A percentile compares a stretch with the other conserved stretches of the same genome.
Evolutionary conservation across 2,797 vertebrate genomes (phyloP).

Genomic region (Sitta carolinensis): DNA sequence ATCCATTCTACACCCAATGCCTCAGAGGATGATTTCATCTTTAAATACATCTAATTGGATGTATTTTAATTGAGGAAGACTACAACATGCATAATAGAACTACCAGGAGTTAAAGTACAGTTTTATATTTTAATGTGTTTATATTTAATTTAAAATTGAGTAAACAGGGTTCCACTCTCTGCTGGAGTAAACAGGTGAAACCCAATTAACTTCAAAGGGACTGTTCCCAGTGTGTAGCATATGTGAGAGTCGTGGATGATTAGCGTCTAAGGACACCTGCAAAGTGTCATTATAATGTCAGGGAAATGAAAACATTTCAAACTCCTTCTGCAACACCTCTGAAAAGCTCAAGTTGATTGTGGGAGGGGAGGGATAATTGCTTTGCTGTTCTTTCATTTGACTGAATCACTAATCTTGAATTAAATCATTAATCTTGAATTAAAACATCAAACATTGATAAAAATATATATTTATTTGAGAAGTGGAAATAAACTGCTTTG

Average conservation of each 20-base stretch:
- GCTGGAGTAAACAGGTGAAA: constrained; percentile 45
- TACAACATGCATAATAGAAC: not conserved
- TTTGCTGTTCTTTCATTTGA: not conserved
- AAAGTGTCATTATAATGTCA: not conserved
- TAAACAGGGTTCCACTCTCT: constrained; percentile 27
- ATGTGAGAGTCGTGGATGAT: not conserved
- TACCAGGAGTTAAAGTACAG: not conserved
- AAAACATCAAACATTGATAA: not conserved
- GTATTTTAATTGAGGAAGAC: constrained; percentile 25
- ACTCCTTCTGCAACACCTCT: not conserved
- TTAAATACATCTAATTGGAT: constrained; percentile 48
- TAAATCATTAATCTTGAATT: not conserved
- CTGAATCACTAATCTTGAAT: not conserved
- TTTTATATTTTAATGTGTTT: constrained; percentile 23
- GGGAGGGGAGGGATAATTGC: not conserved
- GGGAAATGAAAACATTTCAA: not conserved
- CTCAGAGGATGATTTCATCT: constrained; percentile 33
- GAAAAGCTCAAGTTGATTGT: not conserved
- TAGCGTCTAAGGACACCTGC: constrained; percentile 14
- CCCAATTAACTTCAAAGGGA: constrained; percentile 24
- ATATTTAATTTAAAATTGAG: constrained; percentile 16
- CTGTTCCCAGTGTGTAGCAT: not conserved
- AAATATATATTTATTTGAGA: not conserved
- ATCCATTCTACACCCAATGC: not conserved
- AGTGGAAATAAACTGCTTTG: not conserved